Evolutionary conservation across 1,140 invertebrate species (phyloP), one percentile per base, ranked within the genome.

Genomic region (Heliconius nattereri): DNA sequence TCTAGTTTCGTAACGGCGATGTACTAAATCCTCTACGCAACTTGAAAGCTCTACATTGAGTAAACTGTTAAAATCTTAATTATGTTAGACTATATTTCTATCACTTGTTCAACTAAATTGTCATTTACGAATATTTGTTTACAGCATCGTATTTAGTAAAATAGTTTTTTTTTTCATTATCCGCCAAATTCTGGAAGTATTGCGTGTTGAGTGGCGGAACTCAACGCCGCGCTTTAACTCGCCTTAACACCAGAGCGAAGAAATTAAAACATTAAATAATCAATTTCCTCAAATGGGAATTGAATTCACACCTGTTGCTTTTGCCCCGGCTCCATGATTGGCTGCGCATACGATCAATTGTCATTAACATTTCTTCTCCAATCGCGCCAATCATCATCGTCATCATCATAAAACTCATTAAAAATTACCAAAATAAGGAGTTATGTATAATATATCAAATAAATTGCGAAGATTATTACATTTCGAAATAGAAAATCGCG

Each of bases 1-100:
- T 76, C 76, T 40, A 78, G 78, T 75, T 80, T 78, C 71, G 72
- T 20, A 75, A 83, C 78, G 45, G 66, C 71, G 76, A 74, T 81
- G 73, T 77, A 40, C 45, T 66, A 66, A 66, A 66, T 66, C 60
- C 29, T 29, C 60, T 29, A 66, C 60, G 60, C 23, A 66, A 66
- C 60, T 66, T 66, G 60, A 66, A 29, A 66, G 60, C 60, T 29
- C 29, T 66, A 66, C 60, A 66, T 66, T 66, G 26, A 66, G 60
- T 66, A 66, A 66, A 66, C 60, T 29, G 60, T 66, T 66, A 66
- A 66, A 66, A 66, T 66, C 26, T 66, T 66, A 66, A 66, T 66
- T 66, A 66, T 66, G 26, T 66, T 66, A 66, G 23, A 66, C 26
- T 66, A 66, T 66, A 29, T 26, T 66, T 66, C 60, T 66, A 66